These are phyloP conservation scores for Anomalospiza imberbis DNA, from an alignment of 2,797 vertebrate genomes.

Conservation along the genomic window DNA sequence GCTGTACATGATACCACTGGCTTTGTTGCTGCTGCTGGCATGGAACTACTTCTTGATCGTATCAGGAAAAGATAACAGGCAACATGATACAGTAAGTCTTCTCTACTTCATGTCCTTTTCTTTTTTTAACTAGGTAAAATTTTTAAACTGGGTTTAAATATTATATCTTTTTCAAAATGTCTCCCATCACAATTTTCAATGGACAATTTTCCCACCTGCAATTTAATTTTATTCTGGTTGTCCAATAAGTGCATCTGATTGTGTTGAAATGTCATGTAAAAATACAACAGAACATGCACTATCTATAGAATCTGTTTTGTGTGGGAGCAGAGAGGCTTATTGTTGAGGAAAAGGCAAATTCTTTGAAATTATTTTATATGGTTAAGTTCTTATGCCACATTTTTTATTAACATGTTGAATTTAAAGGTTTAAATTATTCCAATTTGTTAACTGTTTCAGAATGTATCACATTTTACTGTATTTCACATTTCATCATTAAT, in stretches of 20 bases:
- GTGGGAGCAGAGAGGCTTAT: background rate
- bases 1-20: constrained; percentile 95
- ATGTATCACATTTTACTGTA: background rate
- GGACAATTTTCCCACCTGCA: constrained; percentile 13
- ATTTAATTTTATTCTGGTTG: background rate
- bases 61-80: constrained; percentile 92
- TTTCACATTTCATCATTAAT: background rate
- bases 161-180: background rate
- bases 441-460: background rate
- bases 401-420: background rate
- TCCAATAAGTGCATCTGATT: background rate
- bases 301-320: background rate
- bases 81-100: constrained; percentile 87
- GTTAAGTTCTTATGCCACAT: background rate
- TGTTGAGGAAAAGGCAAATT: background rate
- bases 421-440: background rate
- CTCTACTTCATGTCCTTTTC: constrained; percentile 9
- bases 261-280: background rate
- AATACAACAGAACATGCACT: background rate
- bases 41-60: constrained; percentile 95
- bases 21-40: constrained; percentile 86
- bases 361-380: background rate
- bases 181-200: background rate
- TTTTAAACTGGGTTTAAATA: constrained; percentile 4
- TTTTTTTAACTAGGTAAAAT: constrained; percentile 12